Evolutionary conservation across 2,113 vertebrate species (phyloP), one percentile per base, ranked within the genome.

Genomic region (Pygoscelis adeliae): DNA sequence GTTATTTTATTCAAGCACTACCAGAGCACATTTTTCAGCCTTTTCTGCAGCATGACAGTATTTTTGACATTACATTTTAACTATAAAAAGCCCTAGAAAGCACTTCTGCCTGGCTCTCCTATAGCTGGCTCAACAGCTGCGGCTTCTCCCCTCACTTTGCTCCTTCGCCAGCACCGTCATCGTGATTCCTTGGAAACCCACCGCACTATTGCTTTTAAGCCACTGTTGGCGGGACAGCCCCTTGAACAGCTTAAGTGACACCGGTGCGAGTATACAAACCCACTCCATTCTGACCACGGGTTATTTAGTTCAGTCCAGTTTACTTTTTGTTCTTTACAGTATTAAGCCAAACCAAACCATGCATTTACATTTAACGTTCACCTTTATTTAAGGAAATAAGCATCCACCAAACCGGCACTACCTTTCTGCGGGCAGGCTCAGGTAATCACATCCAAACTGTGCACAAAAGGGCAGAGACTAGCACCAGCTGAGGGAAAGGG

Each of bases 181-280:
- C 1, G 2, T 0, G 27, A 42, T 13, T 38, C 80, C 65, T 38
- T 38, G 27, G 32, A 66, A 49, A 84, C 15, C n/a, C 8, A 8
- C 19, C 0, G 3, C 20, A 3, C 16, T 11, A 2, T 1, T 40
- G 13, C 29, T 53, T 21, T 62, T 32, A 78, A 50, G 40, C n/a
- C 18, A 0, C 19, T 11, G 25, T 0, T 21, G 34, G 11, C 11
- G 3, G 7, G 0, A 11, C 0, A 49, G 30, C 34, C 27, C 25
- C 15, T 6, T 10, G 25, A 79, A 67, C 22, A 6, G 34, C 2
- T 9, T 2, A 12, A 47, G 8, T 1, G 18, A 25, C 5, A 18
- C 5, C 1, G 2, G 11, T 4, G 15, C 8, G 20, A 38, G 20
- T 0, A 6, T 3, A 20, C 14, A 17, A 12, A 1, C 0, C 11